Conservation (phyloP, 1,140 invertebrate genomes). For the Drosophila quadrilineata region DNA sequence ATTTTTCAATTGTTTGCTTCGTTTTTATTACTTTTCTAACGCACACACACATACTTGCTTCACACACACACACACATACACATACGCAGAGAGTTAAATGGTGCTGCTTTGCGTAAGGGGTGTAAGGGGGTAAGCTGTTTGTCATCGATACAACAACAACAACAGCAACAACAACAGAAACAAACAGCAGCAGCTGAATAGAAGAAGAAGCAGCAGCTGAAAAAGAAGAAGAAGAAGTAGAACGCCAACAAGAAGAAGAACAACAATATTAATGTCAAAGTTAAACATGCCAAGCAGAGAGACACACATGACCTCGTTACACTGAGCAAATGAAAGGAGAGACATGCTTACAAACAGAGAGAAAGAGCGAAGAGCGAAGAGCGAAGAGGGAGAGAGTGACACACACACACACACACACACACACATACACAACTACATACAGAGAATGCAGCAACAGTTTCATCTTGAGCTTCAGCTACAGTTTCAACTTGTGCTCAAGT, state of each 20-base stretch:
- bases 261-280: constrained; percentile 66
- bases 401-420: constrained; percentile 30
- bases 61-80: constrained; percentile 18
- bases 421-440: constrained; percentile 1
- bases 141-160: constrained; percentile 41
- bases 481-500: constrained; percentile 15
- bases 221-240: too few relatives aligned
- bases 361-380: too few relatives aligned
- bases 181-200: too few relatives aligned
- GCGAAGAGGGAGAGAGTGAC: too few relatives aligned
- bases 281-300: constrained; percentile 63
- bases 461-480: not conserved
- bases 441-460: constrained; percentile 8
- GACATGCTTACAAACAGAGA: too few relatives aligned
- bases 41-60: constrained; percentile 28
- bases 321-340: too few relatives aligned
- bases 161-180: constrained; percentile 25
- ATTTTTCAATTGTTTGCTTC: constrained; percentile 77
- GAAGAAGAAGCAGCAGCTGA: too few relatives aligned
- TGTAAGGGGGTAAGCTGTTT: constrained; percentile 9
- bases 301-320: constrained; percentile 48
- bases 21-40: constrained; percentile 69
- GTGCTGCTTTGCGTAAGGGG: not conserved
- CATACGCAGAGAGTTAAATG: constrained; percentile 37
- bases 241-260: too few relatives aligned